phyloP scores from a whole-genome alignment of 2,113 vertebrate genomes.

The Cavia porcellus region DNA sequence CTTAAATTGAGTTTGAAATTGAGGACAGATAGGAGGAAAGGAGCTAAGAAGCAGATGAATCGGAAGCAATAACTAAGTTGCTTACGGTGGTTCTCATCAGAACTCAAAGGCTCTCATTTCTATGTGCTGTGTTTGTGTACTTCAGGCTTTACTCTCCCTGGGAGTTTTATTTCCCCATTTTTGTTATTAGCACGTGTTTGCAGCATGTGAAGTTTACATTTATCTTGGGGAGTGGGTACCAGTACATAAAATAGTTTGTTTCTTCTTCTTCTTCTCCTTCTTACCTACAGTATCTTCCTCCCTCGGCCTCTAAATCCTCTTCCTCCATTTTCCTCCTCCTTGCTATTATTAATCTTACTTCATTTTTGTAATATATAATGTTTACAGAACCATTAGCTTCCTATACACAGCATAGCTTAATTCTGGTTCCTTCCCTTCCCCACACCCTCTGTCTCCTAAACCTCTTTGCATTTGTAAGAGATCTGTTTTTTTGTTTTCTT shows the following conservation, averaged over 20 bases:
- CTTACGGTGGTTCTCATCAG: not conserved
- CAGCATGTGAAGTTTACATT: not conserved
- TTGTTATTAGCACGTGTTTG: not conserved
- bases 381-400: not conserved
- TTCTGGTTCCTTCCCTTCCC: not conserved
- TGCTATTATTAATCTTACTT: not conserved
- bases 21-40: slow-evolving; percentile 7
- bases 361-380: not conserved
- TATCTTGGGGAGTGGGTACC: not conserved
- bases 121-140: not conserved
- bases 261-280: not conserved
- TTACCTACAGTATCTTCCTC: too few relatives aligned
- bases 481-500: not conserved
- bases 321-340: not conserved
- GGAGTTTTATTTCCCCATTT: not conserved
- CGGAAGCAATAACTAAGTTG: not conserved
- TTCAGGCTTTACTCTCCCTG: not conserved
- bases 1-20: slow-evolving; percentile 63
- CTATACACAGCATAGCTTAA: not conserved
- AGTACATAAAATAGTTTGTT: not conserved
- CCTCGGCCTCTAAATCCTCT: not conserved
- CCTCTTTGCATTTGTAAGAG: not conserved
- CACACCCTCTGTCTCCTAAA: not conserved
- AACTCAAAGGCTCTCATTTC: not conserved
- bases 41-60: not conserved